phyloP scores from a whole-genome alignment of 2,113 vertebrate species.

The Pao palembangensis region DNA sequence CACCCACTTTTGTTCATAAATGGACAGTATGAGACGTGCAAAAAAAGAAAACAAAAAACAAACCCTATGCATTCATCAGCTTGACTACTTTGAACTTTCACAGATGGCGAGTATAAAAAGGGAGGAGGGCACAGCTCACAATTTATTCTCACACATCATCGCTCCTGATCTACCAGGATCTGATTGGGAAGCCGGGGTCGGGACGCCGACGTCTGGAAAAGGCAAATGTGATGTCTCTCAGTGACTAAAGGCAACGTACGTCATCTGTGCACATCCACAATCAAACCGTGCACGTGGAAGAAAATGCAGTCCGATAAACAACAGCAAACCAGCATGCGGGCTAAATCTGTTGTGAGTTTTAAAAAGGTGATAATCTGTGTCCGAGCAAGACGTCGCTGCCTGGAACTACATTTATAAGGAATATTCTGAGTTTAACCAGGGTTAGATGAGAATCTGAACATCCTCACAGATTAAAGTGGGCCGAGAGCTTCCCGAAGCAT shows the following conservation, averaged over 20 bases:
- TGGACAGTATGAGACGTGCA: conserved; percentile 8
- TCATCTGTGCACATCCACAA: conserved; percentile 45
- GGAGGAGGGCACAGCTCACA: conserved; percentile 4
- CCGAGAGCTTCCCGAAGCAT: too few species aligned
- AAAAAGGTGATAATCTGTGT: conserved; percentile 53
- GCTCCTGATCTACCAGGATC: conserved; percentile 24
- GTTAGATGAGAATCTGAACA: background rate
- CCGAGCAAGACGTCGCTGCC: conserved; percentile 18
- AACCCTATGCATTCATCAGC: conserved; percentile 10
- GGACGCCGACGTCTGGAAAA: conserved; percentile 49
- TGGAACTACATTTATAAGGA: conserved; percentile 9
- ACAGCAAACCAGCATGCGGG: conserved; percentile 22
- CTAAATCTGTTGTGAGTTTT: conserved; percentile 18
- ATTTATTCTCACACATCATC: conserved; percentile 8
- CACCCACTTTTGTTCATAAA: conserved; percentile 46
- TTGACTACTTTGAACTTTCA: conserved; percentile 14
- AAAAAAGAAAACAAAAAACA: background rate
- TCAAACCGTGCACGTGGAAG: conserved; percentile 15
- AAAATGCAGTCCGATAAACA: conserved; percentile 6
- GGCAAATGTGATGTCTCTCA: conserved; percentile 62
- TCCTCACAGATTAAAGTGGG: conserved; percentile 9
- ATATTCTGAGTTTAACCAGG: background rate
- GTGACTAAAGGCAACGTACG: conserved; percentile 65
- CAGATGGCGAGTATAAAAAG: conserved; percentile 6
- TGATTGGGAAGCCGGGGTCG: conserved; percentile 25